A percentile compares a stretch with the other conserved stretches of the same genome.
These are phyloP conservation scores for Congeria kusceri DNA, from an alignment of 2,888 invertebrate species.

Conservation along the genomic window DNA sequence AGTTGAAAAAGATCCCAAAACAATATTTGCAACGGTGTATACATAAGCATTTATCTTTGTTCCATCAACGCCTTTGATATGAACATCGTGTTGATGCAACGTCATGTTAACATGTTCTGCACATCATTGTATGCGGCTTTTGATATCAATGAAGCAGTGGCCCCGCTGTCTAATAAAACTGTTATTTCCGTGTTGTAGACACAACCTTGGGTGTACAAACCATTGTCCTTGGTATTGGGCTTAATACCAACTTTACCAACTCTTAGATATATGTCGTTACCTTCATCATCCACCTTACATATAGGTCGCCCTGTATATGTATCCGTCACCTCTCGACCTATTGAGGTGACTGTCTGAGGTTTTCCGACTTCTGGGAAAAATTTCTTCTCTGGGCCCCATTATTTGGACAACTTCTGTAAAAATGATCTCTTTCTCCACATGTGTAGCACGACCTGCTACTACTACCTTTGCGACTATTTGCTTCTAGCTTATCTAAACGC, in stretches of 20 bases:
- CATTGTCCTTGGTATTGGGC: neutral
- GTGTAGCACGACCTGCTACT: constrained; percentile 3
- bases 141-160: constrained; percentile 42
- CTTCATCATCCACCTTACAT: too few relatives aligned
- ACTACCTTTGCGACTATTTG: neutral
- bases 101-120: neutral
- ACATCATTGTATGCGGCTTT: constrained; percentile 17
- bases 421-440: constrained; percentile 15
- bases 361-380: constrained; percentile 12
- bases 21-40: neutral
- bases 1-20: neutral
- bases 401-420: constrained; percentile 27
- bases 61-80: constrained; percentile 24
- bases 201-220: neutral
- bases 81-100: neutral
- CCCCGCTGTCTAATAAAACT: constrained; percentile 32
- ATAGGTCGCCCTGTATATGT: constrained; percentile 10
- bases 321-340: constrained; percentile 34
- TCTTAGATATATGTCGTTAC: neutral
- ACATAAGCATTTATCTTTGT: constrained; percentile 16
- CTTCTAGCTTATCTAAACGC: too few relatives aligned
- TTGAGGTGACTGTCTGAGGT: constrained; percentile 23
- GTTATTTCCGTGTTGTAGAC: neutral
- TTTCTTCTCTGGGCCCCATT: neutral
- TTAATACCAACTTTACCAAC: constrained; percentile 17